phyloP scores from a whole-genome alignment of 2,888 invertebrate species.

The Dioctria rufipes region DNA sequence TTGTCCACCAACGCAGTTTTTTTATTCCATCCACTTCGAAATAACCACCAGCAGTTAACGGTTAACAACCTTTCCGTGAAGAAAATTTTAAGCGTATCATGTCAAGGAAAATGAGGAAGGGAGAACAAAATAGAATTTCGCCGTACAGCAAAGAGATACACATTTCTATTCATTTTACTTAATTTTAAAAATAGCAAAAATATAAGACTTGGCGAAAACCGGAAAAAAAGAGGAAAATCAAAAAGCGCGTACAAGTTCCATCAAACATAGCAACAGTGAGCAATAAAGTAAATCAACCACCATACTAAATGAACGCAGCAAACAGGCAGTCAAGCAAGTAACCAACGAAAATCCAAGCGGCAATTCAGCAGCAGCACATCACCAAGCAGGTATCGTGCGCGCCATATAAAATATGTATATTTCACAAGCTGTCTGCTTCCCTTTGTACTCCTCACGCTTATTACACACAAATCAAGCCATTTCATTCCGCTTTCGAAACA shows the following conservation, averaged over 20 bases:
- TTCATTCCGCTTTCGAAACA: constrained; percentile 28
- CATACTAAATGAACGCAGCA: background rate
- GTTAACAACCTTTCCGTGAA: constrained; percentile 7
- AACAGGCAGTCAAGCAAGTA: constrained; percentile 16
- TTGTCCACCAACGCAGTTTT: background rate
- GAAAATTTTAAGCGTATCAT: background rate
- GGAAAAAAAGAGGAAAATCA: constrained; percentile 40
- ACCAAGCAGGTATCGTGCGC: constrained; percentile 1
- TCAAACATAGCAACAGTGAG: constrained; percentile 50
- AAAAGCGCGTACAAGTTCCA: constrained; percentile 16
- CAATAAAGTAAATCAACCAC: constrained; percentile 32
- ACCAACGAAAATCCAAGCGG: background rate
- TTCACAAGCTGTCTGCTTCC: constrained; percentile 36
- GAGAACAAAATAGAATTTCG: background rate
- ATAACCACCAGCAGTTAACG: constrained; percentile 1
- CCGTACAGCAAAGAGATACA: background rate
- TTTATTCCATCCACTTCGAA: background rate
- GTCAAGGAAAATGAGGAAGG: background rate
- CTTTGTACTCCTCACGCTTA: background rate
- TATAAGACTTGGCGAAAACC: constrained; percentile 19
- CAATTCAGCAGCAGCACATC: background rate
- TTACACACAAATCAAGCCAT: background rate
- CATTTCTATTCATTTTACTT: background rate
- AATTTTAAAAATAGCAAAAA: constrained; percentile 3
- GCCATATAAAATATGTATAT: constrained; percentile 17